These are phyloP conservation scores for Prunella fulvescens DNA, from an alignment of 2,113 vertebrate species.

Conservation along the genomic window DNA sequence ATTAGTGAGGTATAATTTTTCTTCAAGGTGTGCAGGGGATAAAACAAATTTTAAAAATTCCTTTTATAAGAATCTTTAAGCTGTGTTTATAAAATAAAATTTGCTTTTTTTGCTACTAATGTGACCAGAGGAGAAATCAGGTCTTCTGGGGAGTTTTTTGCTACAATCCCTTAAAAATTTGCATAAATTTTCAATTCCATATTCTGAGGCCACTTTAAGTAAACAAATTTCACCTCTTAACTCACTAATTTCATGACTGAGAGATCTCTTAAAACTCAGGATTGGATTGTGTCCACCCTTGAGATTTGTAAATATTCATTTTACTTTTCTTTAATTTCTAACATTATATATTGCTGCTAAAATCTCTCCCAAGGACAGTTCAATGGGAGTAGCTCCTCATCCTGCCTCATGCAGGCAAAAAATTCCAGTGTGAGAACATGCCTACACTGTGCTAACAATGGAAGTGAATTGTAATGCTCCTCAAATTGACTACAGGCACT, in stretches of 20 bases:
- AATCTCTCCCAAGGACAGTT: neutral
- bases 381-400: neutral
- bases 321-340: neutral
- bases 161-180: neutral
- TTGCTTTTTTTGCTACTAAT: neutral
- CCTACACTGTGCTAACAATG: neutral
- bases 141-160: neutral
- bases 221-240: neutral
- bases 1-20: neutral
- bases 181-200: neutral
- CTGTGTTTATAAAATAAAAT: neutral
- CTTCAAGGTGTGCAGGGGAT: neutral
- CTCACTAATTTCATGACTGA: neutral
- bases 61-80: neutral
- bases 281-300: neutral
- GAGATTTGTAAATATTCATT: neutral
- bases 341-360: neutral
- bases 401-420: neutral
- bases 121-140: neutral
- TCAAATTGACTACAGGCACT: neutral
- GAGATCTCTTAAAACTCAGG: neutral
- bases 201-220: neutral
- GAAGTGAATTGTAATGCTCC: neutral
- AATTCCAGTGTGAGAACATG: neutral
- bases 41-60: neutral